A percentile compares a stretch with the other conserved stretches of the same genome.
Conservation (phyloP, 2,888 invertebrate genomes). For the Scaptomyza reducta region DNA sequence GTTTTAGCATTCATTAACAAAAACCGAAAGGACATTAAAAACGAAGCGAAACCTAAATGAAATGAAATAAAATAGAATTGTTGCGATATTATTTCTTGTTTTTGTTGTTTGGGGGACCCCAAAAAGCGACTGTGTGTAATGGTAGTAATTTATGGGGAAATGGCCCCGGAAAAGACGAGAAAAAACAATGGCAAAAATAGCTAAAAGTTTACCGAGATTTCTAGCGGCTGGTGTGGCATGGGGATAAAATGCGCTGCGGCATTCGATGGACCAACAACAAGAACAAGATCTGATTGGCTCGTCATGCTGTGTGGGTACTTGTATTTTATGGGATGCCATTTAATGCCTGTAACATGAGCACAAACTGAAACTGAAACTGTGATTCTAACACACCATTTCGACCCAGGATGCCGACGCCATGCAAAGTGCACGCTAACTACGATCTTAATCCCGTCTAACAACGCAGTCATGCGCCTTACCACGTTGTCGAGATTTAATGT, state of each 20-base stretch:
- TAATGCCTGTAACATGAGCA: slow-evolving; percentile 33
- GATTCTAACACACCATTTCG: slow-evolving; percentile 3
- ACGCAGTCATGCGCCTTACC: slow-evolving; percentile 22
- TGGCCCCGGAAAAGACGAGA: slow-evolving; percentile 29
- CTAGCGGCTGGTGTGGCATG: slow-evolving; percentile 6
- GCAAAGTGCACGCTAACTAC: slow-evolving; percentile 42
- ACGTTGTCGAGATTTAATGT: slow-evolving; percentile 31
- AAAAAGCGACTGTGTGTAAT: slow-evolving; percentile 47
- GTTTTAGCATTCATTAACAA: slow-evolving; percentile 51
- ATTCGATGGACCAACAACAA: slow-evolving; percentile 24
- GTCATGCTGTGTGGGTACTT: slow-evolving; percentile 28
- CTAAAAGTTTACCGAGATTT: slow-evolving; percentile 39
- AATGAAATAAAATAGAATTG: slow-evolving; percentile 46
- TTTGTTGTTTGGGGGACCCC: slow-evolving; percentile 3
- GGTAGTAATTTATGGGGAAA: slow-evolving; percentile 50
- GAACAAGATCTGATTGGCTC: slow-evolving; percentile 39
- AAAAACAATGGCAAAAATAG: slow-evolving; percentile 25
- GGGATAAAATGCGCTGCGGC: slow-evolving; percentile 8
- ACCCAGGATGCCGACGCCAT: not conserved
- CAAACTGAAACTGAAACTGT: slow-evolving; percentile 15
- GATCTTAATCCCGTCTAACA: slow-evolving; percentile 46
- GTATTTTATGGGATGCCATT: slow-evolving; percentile 57
- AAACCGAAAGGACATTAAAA: slow-evolving; percentile 3
- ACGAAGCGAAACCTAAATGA: slow-evolving; percentile 24
- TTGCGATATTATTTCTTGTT: slow-evolving; percentile 57